A percentile compares a stretch with the other conserved stretches of the same genome.
Evolutionary conservation across 2,888 invertebrate genomes (phyloP).

Genomic region (Actias luna): DNA sequence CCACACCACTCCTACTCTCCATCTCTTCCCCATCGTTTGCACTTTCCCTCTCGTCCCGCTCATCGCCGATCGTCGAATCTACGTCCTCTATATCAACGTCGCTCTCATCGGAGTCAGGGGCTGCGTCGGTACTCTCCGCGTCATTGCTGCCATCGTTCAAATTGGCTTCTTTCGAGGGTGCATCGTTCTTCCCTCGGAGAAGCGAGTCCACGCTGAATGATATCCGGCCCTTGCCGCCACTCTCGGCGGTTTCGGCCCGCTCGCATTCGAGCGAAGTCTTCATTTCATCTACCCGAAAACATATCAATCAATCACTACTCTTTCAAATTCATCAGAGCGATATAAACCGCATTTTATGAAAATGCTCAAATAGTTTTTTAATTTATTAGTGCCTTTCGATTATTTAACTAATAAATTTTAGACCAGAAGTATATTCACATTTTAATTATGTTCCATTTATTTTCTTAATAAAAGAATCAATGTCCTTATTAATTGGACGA

Average conservation of each 20-base stretch:
- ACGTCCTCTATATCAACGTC: conserved; percentile 78
- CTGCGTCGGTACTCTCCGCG: conserved; percentile 63
- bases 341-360: conserved; percentile 4
- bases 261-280: conserved; percentile 79
- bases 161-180: conserved; percentile 51
- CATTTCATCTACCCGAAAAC: conserved; percentile 75
- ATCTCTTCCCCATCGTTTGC: conserved; percentile 71
- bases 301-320: conserved; percentile 46
- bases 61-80: conserved; percentile 67
- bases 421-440: background rate
- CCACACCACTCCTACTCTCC: conserved; percentile 78
- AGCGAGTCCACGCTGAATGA: conserved; percentile 88
- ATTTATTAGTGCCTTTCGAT: background rate
- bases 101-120: conserved; percentile 68
- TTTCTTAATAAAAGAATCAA: background rate
- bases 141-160: conserved; percentile 62
- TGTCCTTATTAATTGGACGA: background rate
- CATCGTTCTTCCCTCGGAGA: conserved; percentile 65
- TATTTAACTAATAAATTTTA: background rate
- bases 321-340: conserved; percentile 10
- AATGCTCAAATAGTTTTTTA: background rate
- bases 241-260: conserved; percentile 74
- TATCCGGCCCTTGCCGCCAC: conserved; percentile 84
- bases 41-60: conserved; percentile 68
- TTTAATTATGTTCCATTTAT: background rate